phyloP scores from a whole-genome alignment of 1,140 invertebrate species.

The Brachionus angularis region DNA sequence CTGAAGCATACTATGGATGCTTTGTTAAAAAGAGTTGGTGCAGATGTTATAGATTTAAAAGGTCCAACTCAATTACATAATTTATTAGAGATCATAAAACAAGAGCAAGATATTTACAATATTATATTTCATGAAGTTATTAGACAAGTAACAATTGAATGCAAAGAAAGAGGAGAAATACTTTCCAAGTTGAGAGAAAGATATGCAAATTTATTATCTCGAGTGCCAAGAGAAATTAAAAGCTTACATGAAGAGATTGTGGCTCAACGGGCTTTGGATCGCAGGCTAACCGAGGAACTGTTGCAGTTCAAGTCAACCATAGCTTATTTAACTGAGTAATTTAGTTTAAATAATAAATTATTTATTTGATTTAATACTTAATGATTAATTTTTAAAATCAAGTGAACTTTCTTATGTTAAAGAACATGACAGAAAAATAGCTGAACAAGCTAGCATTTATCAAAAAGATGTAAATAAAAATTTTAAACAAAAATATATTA shows the following conservation, averaged over 20 bases:
- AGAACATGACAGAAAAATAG: constrained; percentile 56
- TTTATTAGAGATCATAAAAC: constrained; percentile 56
- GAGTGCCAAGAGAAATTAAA: constrained; percentile 54
- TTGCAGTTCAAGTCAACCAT: constrained; percentile 57
- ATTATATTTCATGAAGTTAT: constrained; percentile 58
- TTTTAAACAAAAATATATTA: not conserved
- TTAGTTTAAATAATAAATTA: not conserved
- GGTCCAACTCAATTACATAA: constrained; percentile 59
- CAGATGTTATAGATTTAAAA: constrained; percentile 51
- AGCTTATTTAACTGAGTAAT: constrained; percentile 52
- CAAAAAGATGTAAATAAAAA: constrained; percentile 53
- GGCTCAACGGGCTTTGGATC: constrained; percentile 56
- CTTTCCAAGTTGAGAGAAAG: constrained; percentile 51
- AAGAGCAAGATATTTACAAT: constrained; percentile 58
- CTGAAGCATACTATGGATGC: constrained; percentile 53
- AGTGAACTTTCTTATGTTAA: constrained; percentile 57
- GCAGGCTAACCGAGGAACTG: constrained; percentile 57
- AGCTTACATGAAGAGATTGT: constrained; percentile 59
- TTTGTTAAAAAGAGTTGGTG: constrained; percentile 54
- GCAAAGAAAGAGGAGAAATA: constrained; percentile 56
- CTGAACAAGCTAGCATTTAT: constrained; percentile 53
- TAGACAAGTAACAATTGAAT: constrained; percentile 57
- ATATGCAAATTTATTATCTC: constrained; percentile 54
- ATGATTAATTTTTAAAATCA: constrained; percentile 32
- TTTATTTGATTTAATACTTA: constrained; percentile 21